Evolutionary conservation across 2,888 invertebrate genomes (phyloP), one percentile per base, ranked within the genome.

Genomic region (Drosophila cognata): DNA sequence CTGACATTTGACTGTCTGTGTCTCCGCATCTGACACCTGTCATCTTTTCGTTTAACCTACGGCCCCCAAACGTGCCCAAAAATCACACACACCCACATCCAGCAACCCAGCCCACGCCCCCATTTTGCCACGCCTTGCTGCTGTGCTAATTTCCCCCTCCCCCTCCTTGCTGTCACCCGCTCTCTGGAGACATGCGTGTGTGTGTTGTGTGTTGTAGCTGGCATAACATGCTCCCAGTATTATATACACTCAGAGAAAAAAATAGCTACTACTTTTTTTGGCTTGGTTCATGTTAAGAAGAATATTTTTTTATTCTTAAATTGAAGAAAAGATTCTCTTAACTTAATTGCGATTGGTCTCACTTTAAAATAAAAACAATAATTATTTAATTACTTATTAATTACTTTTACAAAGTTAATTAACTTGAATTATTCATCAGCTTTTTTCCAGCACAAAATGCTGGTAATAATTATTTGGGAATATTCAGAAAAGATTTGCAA

Each of bases 1-100:
- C 69, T 74, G 79, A 64, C 77, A 67, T 79, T 78, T 79, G 77
- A 56, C 75, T 79, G 70, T 56, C 0, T 50, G 10, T 16, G 43
- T 58, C 7, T 69, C 76, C 68, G 58, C 63, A 88, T 79, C 81
- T 91, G 89, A 88, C 91, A 91, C 84, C 91, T 91, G 90, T 89
- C 89, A 89, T 89, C 89, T 90, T 89, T 91, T 82, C 81, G 84
- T 88, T 82, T 73, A 77, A 88, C 81, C 81, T 75, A 52, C 73
- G 41, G 74, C 64, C 60, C 67, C 11, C 35, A 11, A 60, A 13
- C 35, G 38, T 41, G 28, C 55, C 59, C 33, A 10, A n/a, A 50
- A 21, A 25, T 16, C 51, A 29, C 28, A 18, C 21, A 13, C 21
- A 13, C 50, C 21, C 51, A 6, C 31, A 10, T 16, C 7, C 13